Base-by-base conservation (phyloP, 2,113 vertebrate genomes). In the Leucosticte australis region DNA sequence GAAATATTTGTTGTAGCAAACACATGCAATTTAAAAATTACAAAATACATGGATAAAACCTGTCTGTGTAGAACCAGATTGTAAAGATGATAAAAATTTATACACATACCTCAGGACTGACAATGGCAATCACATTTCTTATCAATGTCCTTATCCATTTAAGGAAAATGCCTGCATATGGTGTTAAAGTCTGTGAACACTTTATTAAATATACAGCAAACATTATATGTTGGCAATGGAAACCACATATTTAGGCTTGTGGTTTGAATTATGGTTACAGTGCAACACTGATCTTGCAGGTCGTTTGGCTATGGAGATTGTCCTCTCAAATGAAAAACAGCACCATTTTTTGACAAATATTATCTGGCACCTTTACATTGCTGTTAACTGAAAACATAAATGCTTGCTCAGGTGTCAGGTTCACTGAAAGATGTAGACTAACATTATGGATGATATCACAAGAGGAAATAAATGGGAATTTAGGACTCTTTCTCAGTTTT, bases 291-390 rank as follows among this genome's bases (percentile, higher is more conserved):
- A 88, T 95, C 89, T 77, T 94, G 50, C 39, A 80, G 81, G 78
- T 90, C 37, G 15, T 70, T 50, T 74, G 65, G 28, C 79, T 92
- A 10, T 87, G 33, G 86, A 95, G 89, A 78, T 88, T 46, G 62
- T 60, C 55, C 78, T 85, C 78, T 75, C 84, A 96, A 96, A 95
- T 97, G 92, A 91, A 91, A 98, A 96, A n/a, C 89, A 97, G 87
- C 74, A 77, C 68, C 15, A 33, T 86, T 94, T 87, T 94, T 84
- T 95, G 77, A 91, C 89, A 97, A 78, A 80, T 93, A 67, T 63
- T 96, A 71, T 94, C 83, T 95, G 91, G 60, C 90, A 91, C 90
- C 86, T 95, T 94, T 94, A 52, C 73, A 49, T 53, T 82, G 91
- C 87, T 89, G 92, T 79, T 97, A 97, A 96, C 87, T 92, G 74